Conservation (phyloP, 2,888 invertebrate genomes). For the Catocala fraxini region DNA sequence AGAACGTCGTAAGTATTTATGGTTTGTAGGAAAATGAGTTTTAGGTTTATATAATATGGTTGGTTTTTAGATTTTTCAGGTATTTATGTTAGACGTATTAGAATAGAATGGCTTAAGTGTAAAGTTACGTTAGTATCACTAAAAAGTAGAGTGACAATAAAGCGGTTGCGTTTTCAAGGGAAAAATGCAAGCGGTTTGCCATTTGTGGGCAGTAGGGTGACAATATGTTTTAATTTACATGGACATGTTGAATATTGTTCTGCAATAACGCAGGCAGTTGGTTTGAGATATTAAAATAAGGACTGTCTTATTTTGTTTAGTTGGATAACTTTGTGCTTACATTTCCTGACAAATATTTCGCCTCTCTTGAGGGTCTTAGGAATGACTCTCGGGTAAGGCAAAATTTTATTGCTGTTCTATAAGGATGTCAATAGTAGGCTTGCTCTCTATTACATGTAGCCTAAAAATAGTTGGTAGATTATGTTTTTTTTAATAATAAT, state of each 20-base stretch:
- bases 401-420: too few relatives aligned
- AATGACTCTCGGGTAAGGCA: too few relatives aligned
- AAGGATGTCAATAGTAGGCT: too few relatives aligned
- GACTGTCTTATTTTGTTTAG: too few relatives aligned
- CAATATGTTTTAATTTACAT: slow-evolving; percentile 22
- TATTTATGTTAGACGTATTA: slow-evolving; percentile 11
- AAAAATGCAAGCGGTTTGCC: slow-evolving; percentile 48
- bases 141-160: slow-evolving; percentile 56
- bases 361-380: too few relatives aligned
- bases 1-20: background rate
- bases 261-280: too few relatives aligned
- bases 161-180: slow-evolving; percentile 50
- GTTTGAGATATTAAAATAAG: too few relatives aligned
- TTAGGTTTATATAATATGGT: rapidly evolving
- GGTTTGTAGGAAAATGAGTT: background rate
- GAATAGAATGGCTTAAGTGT: slow-evolving; percentile 34
- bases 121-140: slow-evolving; percentile 56
- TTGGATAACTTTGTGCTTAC: too few relatives aligned
- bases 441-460: too few relatives aligned
- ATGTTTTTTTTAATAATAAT: too few relatives aligned
- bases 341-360: too few relatives aligned
- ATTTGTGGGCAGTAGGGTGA: slow-evolving; percentile 45
- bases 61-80: background rate
- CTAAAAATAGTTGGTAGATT: too few relatives aligned
- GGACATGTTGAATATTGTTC: slow-evolving; percentile 9